Evolutionary conservation across 2,888 invertebrate genomes (phyloP).

Genomic region (Cheilosia variabilis): DNA sequence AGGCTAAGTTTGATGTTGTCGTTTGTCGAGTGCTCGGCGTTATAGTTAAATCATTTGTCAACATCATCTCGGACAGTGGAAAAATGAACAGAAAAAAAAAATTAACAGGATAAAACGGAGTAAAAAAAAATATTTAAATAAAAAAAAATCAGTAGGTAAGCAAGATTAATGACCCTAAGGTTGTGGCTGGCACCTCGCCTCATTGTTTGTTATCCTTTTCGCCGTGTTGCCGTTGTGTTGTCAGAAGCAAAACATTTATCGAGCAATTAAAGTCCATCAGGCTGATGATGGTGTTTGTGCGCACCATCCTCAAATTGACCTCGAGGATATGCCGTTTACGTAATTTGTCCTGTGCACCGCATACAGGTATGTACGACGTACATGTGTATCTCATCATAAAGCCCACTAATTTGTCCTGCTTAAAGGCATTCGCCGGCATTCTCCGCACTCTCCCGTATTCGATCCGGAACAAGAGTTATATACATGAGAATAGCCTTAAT

Average conservation of each 20-base stretch:
- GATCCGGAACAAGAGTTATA: conserved; percentile 63
- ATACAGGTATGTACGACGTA: conserved; percentile 29
- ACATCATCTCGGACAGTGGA: conserved; percentile 32
- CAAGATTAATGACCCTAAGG: conserved; percentile 65
- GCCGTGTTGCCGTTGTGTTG: conserved; percentile 32
- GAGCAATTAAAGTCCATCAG: conserved; percentile 74
- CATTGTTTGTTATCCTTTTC: conserved; percentile 71
- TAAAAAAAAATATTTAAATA: conserved; percentile 25
- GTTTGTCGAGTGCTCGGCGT: background rate
- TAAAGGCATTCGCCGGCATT: conserved; percentile 51
- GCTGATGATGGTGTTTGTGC: conserved; percentile 50
- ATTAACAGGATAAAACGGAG: background rate
- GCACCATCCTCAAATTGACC: conserved; percentile 35
- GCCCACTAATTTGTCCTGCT: conserved; percentile 76
- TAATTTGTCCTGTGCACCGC: conserved; percentile 63
- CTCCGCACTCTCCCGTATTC: conserved; percentile 9
- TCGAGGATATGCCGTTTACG: conserved; percentile 68
- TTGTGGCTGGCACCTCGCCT: background rate
- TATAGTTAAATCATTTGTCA: conserved; percentile 57
- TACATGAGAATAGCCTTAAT: conserved; percentile 75
- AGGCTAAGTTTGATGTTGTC: conserved; percentile 1
- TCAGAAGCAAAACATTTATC: conserved; percentile 70
- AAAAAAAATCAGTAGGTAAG: conserved; percentile 45
- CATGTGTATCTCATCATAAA: conserved; percentile 65
- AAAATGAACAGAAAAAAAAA: no score